Evolutionary conservation across 2,113 vertebrate species (phyloP).

Genomic region (Pristiophorus japonicus): DNA sequence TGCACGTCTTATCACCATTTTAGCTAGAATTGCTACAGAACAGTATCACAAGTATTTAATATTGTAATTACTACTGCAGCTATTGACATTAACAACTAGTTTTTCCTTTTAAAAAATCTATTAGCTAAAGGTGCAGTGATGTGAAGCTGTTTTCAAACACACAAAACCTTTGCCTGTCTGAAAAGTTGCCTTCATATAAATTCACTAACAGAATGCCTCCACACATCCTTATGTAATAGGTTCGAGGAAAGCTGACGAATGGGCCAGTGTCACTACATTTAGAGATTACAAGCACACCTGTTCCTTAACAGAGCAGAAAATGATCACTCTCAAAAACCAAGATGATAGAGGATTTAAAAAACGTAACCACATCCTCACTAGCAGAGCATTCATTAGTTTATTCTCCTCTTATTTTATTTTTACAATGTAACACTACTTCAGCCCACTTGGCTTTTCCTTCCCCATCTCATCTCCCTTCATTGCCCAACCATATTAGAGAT

Average conservation of each 20-base stretch:
- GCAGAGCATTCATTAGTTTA: slow-evolving; percentile 68
- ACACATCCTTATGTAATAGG: slow-evolving; percentile 51
- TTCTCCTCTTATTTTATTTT: slow-evolving; percentile 58
- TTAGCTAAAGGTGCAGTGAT: slow-evolving; percentile 49
- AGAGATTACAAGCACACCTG: slow-evolving; percentile 57
- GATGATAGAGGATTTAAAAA: slow-evolving; percentile 62
- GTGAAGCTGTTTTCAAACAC: slow-evolving; percentile 51
- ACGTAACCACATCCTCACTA: slow-evolving; percentile 70
- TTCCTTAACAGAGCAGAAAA: slow-evolving; percentile 65
- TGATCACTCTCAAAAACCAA: slow-evolving; percentile 59
- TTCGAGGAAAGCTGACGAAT: slow-evolving; percentile 48
- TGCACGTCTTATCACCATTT: slow-evolving; percentile 39
- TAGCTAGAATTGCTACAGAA: slow-evolving; percentile 65
- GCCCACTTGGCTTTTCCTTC: slow-evolving; percentile 56
- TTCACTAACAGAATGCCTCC: slow-evolving; percentile 42
- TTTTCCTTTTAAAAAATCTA: slow-evolving; percentile 36
- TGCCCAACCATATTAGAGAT: slow-evolving; percentile 49
- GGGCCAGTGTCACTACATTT: slow-evolving; percentile 61
- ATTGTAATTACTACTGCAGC: slow-evolving; percentile 57
- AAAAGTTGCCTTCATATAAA: slow-evolving; percentile 47
- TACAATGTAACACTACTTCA: slow-evolving; percentile 58
- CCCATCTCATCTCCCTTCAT: slow-evolving; percentile 55
- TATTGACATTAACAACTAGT: slow-evolving; percentile 54
- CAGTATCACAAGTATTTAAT: slow-evolving; percentile 61
- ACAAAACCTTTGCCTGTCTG: slow-evolving; percentile 48